These are phyloP conservation scores for Cylloceria caligata DNA, from an alignment of 2,888 invertebrate species.

Conservation along the genomic window DNA sequence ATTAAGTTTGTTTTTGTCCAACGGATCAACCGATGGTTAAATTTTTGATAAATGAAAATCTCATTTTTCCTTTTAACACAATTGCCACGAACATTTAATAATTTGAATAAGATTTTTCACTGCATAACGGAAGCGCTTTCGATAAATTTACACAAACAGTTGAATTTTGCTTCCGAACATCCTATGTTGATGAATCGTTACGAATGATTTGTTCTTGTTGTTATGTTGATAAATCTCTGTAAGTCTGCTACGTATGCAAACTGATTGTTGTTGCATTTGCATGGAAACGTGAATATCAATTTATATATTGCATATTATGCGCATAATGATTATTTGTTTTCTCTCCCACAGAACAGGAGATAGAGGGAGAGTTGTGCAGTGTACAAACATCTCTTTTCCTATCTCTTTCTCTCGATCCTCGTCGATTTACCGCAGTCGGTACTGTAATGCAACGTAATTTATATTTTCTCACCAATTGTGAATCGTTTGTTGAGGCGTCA, in stretches of 20 bases:
- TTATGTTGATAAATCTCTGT: neutral
- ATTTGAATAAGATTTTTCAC: neutral
- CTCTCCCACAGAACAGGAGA: neutral
- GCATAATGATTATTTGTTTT: conserved; percentile 20
- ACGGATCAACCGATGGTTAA: neutral
- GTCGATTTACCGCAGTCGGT: neutral
- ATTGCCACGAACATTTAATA: neutral
- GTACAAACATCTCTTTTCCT: neutral
- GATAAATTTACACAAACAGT: too few species aligned
- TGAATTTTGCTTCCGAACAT: neutral
- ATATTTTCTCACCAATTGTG: neutral
- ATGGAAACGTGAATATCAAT: conserved; percentile 15
- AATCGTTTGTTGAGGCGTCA: neutral
- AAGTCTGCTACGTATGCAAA: conserved; percentile 3
- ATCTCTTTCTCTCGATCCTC: neutral
- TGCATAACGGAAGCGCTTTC: neutral
- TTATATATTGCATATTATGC: conserved; percentile 18
- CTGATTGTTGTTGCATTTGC: conserved; percentile 12
- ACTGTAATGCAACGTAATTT: conserved; percentile 1
- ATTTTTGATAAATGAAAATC: neutral
- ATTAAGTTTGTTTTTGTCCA: neutral
- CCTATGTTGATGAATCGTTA: neutral
- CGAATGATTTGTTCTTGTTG: neutral
- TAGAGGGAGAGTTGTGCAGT: neutral
- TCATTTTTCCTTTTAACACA: neutral